Evolutionary conservation across 2,113 vertebrate genomes (phyloP), one percentile per base, ranked within the genome.

Genomic region (Xiphophorus hellerii): DNA sequence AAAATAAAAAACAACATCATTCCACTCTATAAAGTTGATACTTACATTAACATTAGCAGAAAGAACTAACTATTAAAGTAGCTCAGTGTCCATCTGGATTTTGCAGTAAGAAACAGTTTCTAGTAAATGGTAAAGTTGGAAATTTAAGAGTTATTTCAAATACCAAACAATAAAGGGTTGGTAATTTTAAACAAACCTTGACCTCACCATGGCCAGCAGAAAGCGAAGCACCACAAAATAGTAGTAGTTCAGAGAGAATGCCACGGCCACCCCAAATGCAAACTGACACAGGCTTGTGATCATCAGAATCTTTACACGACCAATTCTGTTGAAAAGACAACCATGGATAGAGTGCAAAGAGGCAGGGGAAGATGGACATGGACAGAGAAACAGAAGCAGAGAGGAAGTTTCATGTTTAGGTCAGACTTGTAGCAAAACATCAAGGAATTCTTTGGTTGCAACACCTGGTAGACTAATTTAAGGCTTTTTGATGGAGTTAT

Each of bases 181-280:
- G 44, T 11, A n/a, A 11, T 0, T 10, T 13, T 3, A 0, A 5
- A 8, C 9, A 48, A 30, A 79, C 37, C 37, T 42, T 48, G 17
- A 33, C 91, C 97, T 96, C 91, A 98, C 97, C 96, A 95, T 96
- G 66, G 97, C 96, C 5, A 98, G 96, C 61, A 98, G 91, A 90
- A 98, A 97, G 62, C 96, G 96, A 11, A 95, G 81, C 5, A 87
- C 73, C 78, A 97, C 69, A 0, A 98, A 99, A 62, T 94, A 89
- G 84, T 95, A 96, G 90, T 96, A 98, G 90, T 96, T 95, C 84
- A 92, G 91, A 0, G 95, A 93, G 83, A 98, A 97, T 0, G 96
- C 96, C 30, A 95, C 95, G 2, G 86, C 65, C 0, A 97, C 81
- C 44, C 98, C 96, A 12, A 98, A 94, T 0, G 86, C 88, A 92